These are phyloP conservation scores for Lycaon pictus DNA, from an alignment of 2,113 vertebrate species.

Conservation along the genomic window DNA sequence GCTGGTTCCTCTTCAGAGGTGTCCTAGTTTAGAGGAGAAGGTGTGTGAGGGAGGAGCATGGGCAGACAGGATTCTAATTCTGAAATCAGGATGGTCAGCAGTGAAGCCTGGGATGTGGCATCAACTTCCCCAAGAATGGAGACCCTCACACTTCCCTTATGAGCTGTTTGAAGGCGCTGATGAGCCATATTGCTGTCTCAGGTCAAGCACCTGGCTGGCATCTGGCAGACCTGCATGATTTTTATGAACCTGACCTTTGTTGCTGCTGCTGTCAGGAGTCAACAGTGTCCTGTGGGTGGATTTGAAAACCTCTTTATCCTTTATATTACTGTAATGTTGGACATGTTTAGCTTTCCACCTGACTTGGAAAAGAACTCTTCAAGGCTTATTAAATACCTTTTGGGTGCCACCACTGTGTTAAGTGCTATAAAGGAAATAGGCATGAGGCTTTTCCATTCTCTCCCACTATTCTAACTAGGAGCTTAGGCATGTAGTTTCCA, in stretches of 20 bases:
- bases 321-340: neutral
- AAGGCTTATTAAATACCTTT: neutral
- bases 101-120: neutral
- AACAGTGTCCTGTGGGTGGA: neutral
- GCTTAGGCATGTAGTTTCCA: neutral
- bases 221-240: neutral
- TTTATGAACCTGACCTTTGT: neutral
- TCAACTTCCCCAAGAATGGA: neutral
- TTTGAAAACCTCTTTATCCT: neutral
- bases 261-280: neutral
- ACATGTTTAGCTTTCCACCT: neutral
- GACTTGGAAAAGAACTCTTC: neutral
- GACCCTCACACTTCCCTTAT: neutral
- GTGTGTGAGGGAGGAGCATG: neutral
- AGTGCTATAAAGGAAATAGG: neutral
- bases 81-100: neutral
- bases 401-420: neutral
- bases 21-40: neutral
- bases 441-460: neutral
- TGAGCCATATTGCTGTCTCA: accelerated
- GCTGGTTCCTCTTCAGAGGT: neutral
- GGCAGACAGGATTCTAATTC: neutral
- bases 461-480: neutral
- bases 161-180: neutral
- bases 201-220: neutral